Percentiles rank a stretch among this genome's conserved stretches.
phyloP scores from a whole-genome alignment of 2,797 vertebrate genomes.

The Sebastes miniatus region DNA sequence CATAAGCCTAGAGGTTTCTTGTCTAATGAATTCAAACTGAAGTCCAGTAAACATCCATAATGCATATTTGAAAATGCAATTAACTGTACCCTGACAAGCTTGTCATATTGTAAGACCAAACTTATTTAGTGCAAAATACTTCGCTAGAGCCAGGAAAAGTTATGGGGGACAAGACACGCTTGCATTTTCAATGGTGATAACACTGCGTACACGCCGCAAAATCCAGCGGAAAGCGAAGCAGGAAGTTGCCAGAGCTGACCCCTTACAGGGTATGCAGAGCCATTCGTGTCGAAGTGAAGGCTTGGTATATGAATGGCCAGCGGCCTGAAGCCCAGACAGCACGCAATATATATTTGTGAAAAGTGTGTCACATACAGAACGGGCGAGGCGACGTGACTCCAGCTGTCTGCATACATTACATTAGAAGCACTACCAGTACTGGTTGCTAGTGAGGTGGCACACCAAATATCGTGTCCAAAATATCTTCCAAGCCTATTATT shows the following conservation, averaged over 20 bases:
- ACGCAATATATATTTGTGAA: constrained; percentile 1
- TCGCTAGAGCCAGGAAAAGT: not conserved
- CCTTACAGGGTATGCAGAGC: not conserved
- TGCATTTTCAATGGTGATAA: not conserved
- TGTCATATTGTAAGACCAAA: not conserved
- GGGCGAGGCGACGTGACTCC: not conserved
- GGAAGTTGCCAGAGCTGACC: not conserved
- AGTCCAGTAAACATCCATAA: not conserved
- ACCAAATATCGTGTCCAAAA: constrained; percentile 3
- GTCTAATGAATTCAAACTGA: not conserved
- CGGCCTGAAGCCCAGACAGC: constrained; percentile 4
- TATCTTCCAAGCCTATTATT: constrained; percentile 19
- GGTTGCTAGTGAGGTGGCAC: not conserved
- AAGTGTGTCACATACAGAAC: constrained; percentile 20
- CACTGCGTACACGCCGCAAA: not conserved
- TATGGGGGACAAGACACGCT: not conserved
- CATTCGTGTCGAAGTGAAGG: constrained; percentile 9
- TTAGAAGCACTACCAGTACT: not conserved
- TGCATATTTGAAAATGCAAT: not conserved
- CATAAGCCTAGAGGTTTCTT: not conserved
- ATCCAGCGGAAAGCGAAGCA: not conserved
- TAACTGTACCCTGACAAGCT: not conserved
- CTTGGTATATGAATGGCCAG: constrained; percentile 9
- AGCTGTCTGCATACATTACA: constrained; percentile 2
- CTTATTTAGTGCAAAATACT: not conserved